These are phyloP conservation scores for Atherinomorus stipes DNA, from an alignment of 2,113 vertebrate species.

Conservation along the genomic window DNA sequence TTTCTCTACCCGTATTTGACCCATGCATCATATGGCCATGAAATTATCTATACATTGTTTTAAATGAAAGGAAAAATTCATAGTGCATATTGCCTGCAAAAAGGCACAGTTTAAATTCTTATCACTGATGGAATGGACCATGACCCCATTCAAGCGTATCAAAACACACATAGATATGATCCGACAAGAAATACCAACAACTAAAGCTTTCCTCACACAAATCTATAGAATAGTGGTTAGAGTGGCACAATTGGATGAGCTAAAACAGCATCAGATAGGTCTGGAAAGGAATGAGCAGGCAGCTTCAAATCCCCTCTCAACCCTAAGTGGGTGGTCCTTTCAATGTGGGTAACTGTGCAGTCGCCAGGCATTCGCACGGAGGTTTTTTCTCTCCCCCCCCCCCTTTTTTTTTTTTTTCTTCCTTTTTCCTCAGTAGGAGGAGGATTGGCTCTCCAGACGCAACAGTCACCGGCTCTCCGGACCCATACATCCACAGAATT, in stretches of 20 bases:
- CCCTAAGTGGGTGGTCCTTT: slow-evolving; percentile 88
- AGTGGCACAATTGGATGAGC: slow-evolving; percentile 79
- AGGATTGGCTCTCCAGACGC: slow-evolving; percentile 80
- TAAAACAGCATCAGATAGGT: slow-evolving; percentile 78
- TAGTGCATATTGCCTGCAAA: too few relatives aligned
- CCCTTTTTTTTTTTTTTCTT: not conserved
- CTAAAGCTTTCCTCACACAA: slow-evolving; percentile 51
- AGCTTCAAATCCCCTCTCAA: slow-evolving; percentile 84
- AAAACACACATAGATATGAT: slow-evolving; percentile 43
- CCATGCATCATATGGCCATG: not conserved
- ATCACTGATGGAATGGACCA: not conserved
- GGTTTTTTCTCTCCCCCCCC: too few relatives aligned
- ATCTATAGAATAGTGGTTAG: slow-evolving; percentile 58
- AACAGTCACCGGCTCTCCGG: slow-evolving; percentile 81
- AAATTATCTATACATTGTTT: not conserved
- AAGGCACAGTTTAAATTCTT: not conserved
- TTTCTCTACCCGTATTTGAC: not conserved
- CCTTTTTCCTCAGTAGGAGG: slow-evolving; percentile 42
- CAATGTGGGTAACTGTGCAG: slow-evolving; percentile 85
- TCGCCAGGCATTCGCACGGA: slow-evolving; percentile 83
- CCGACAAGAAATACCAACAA: slow-evolving; percentile 59
- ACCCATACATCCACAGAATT: slow-evolving; percentile 85
- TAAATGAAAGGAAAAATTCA: not conserved
- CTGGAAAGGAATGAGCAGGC: slow-evolving; percentile 81
- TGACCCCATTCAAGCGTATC: not conserved